Percentiles rank a stretch among this genome's conserved stretches.
Conservation (phyloP, 2,113 vertebrate genomes). For the Tympanuchus pallidicinctus region DNA sequence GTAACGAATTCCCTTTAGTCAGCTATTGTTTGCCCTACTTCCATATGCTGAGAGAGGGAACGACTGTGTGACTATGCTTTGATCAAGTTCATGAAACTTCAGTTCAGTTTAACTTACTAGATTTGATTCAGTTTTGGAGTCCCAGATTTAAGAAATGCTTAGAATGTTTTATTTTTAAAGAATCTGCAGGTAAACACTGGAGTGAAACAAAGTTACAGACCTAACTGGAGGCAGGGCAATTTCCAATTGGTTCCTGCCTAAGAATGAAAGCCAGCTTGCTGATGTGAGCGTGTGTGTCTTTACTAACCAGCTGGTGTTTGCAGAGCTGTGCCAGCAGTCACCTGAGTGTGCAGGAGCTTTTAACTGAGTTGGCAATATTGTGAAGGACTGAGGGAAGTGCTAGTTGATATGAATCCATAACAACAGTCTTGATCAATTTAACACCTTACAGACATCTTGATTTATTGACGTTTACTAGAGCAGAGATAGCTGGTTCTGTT, state of each 20-base stretch:
- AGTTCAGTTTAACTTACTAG: neutral
- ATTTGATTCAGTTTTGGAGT: neutral
- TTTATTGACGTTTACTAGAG: neutral
- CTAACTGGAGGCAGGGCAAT: neutral
- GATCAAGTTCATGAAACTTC: neutral
- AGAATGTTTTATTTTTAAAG: neutral
- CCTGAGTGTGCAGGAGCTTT: neutral
- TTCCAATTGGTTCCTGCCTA: neutral
- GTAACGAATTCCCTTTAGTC: neutral
- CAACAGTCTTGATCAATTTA: neutral
- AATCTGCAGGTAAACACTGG: neutral
- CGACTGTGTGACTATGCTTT: neutral
- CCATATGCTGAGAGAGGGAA: neutral
- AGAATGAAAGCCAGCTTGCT: neutral
- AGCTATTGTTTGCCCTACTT: neutral
- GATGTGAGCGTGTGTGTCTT: fast-evolving
- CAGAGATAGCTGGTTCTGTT: neutral
- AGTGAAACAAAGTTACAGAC: neutral
- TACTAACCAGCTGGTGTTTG: neutral
- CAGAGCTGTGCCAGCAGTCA: neutral
- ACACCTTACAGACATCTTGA: neutral
- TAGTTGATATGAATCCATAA: neutral
- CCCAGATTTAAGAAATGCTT: neutral
- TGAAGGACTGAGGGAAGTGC: neutral
- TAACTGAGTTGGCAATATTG: neutral